Conservation (phyloP, 2,113 vertebrate genomes). For the Sus scrofa region T2T-Sscrofa CM000818.6:82805001-82805500, state of each 20-base stretch:
- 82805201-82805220: constrained; percentile 1
- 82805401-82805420: constrained; percentile 16
- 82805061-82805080: no score
- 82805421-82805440: constrained; percentile 8
- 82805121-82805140: constrained; percentile 11
- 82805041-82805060: no score
- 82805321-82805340: neutral
- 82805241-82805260: neutral
- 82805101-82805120: no score
- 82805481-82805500: neutral
- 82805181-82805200: constrained; percentile 18
- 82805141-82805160: neutral
- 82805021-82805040: no score
- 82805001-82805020: no score
- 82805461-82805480: neutral
- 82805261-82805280: constrained; percentile 22
- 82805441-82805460: constrained; percentile 20
- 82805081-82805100: no score
- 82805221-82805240: constrained; percentile 26
- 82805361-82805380: constrained; percentile 41
- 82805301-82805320: neutral
- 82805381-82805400: neutral
- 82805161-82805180: neutral
- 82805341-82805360: neutral
- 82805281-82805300: constrained; percentile 29